These are phyloP conservation scores for Aphrocallistes beatrix DNA, from an alignment of 37 sponge, comb jelly and placozoan genomes.

Conservation along the genomic window DNA sequence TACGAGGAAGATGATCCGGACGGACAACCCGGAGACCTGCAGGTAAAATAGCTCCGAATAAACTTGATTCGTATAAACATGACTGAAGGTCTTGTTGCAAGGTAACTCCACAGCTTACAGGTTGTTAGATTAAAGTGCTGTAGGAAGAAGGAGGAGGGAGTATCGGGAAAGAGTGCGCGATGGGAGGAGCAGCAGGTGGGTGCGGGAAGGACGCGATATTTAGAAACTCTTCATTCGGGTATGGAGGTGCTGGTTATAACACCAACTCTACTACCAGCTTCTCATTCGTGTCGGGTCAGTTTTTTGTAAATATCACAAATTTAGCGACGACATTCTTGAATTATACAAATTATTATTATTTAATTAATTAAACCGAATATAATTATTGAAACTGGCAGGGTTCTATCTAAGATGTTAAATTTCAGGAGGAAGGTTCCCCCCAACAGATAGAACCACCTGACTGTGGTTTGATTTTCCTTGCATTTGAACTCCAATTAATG, in stretches of 20 bases:
- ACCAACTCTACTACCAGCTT: conserved; percentile 31
- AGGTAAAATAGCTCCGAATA: neutral
- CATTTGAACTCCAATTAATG: no score
- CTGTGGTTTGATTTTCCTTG: no score
- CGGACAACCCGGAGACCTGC: conserved; percentile 39
- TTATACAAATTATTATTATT: no score
- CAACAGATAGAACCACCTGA: no score
- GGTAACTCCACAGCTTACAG: neutral
- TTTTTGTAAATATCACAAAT: no score
- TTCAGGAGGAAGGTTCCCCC: no score
- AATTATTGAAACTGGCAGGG: no score
- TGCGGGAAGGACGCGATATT: conserved; percentile 46
- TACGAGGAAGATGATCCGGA: conserved; percentile 51
- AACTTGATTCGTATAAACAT: neutral
- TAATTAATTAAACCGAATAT: no score
- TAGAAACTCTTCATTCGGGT: conserved; percentile 48
- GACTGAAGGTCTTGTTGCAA: neutral
- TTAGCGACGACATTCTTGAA: no score
- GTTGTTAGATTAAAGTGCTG: neutral
- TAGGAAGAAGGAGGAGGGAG: conserved; percentile 24
- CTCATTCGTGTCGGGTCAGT: conserved; percentile 44
- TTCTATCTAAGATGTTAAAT: no score
- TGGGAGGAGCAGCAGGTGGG: conserved; percentile 42
- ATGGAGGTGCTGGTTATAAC: conserved; percentile 53
- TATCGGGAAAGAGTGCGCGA: conserved; percentile 40